Base-by-base conservation (phyloP, 2,113 vertebrate species). In the Anoura caudifer region DNA sequence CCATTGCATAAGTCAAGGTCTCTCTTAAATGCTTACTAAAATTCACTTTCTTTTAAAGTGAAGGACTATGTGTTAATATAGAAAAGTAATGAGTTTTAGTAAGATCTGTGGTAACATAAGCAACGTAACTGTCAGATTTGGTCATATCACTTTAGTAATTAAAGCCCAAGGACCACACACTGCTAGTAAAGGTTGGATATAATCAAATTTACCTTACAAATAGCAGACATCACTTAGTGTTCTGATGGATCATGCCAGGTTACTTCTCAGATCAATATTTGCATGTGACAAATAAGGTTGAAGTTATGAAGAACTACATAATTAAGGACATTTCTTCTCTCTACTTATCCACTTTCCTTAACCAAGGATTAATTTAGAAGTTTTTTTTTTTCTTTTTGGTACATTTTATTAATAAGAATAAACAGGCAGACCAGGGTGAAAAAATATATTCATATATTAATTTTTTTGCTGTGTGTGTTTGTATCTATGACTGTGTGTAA, bases 221-320 rank as follows among this genome's bases (percentile, higher is more conserved):
- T 50, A 65, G 22, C 45, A 83, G 38, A 73, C 76, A 87, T 63
- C 38, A 36, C 61, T 83, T 77, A 83, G n/a, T 72, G 38, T 65
- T 94, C 76, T 84, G 45, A 31, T 52, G 84, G 38, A 73, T 87
- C 26, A 16, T 79, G 50, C 33, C 75, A 59, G n/a, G 85, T 80
- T 95, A 80, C 54, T 56, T 95, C 80, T 72, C 75, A 45, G 43
- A 65, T 95, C 76, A 91, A 91, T 95, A 84, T 87, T 72, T 95
- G 70, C 28, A 70, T 54, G 52, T 93, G 77, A 84, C 52, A 87
- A 73, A 79, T 91, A 87, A 90, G 75, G 67, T 91, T 38, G 31
- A 84, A 91, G 28, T 94, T 94, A 65, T 41, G 3, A 65, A 91
- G 59, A 76, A 24, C 50, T 87, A 7, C 65, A n/a, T 83, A 83